Evolutionary conservation across 2,113 vertebrate species (phyloP).

Genomic region (Shinisaurus crocodilurus): DNA sequence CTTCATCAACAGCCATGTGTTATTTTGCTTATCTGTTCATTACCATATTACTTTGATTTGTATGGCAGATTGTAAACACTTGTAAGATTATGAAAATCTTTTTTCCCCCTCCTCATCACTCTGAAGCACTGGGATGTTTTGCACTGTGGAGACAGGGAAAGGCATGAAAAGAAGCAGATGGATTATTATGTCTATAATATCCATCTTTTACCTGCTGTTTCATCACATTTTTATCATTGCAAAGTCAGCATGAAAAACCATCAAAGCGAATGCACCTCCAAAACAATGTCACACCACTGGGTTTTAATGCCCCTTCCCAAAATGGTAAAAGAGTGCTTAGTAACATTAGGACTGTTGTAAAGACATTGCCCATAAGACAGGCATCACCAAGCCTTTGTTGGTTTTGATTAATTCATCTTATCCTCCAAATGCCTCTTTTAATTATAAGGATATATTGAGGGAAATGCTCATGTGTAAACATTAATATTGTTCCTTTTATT

Average conservation of each 20-base stretch:
- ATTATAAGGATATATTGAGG: slow-evolving; percentile 30
- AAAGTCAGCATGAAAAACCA: slow-evolving; percentile 57
- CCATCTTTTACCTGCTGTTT: slow-evolving; percentile 66
- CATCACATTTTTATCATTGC: slow-evolving; percentile 67
- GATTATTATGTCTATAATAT: slow-evolving; percentile 59
- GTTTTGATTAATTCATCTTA: slow-evolving; percentile 35
- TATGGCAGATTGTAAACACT: slow-evolving; percentile 72
- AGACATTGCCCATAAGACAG: slow-evolving; percentile 10
- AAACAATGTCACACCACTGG: slow-evolving; percentile 28
- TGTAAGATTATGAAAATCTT: slow-evolving; percentile 70
- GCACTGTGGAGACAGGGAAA: slow-evolving; percentile 65
- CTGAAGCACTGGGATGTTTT: slow-evolving; percentile 69
- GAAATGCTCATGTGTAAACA: slow-evolving; percentile 35
- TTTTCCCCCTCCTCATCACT: slow-evolving; percentile 50
- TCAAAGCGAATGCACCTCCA: slow-evolving; percentile 60
- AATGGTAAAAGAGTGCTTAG: slow-evolving; percentile 32
- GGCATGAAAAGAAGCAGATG: slow-evolving; percentile 57
- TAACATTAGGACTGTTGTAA: slow-evolving; percentile 50
- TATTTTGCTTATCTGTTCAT: slow-evolving; percentile 73
- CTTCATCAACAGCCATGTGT: slow-evolving; percentile 72
- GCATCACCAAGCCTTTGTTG: slow-evolving; percentile 5
- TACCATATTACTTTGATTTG: slow-evolving; percentile 76
- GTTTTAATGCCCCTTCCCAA: slow-evolving; percentile 53
- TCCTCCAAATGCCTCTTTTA: slow-evolving; percentile 40
- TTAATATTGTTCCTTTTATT: neutral